Base-by-base conservation (phyloP, 2,888 invertebrate genomes). In the Drepanosiphum platanoidis region DNA sequence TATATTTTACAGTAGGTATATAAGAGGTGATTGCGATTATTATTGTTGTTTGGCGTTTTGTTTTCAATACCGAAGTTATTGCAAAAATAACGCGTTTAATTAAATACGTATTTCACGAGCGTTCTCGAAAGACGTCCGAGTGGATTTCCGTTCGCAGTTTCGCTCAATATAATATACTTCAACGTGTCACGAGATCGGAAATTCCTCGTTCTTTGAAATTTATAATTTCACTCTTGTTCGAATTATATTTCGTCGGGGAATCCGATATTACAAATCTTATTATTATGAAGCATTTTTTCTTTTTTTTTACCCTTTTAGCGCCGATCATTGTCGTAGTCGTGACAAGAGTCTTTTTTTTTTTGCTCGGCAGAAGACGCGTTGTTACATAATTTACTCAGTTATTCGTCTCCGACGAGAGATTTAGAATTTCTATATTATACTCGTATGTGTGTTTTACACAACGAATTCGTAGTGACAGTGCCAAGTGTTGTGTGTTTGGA, bases 71-170 rank as follows among this genome's bases (percentile, higher is more conserved):
- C 61, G 52, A 52, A 22, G 5, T 22, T 18, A 52, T 52, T 22
- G 22, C 52, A 22, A 72, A 74, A 74, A 52, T 52, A 74, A 7
- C 7, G 32, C 34, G 0, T 75, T 75, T 58, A 75, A 34, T 75
- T 58, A 75, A 75, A 75, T n/a, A 34, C 34, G n/a, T 42, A 42
- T 8, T 42, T 72, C 8, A 15, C 8, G 15, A 27, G 27, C 30
- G 15, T 32, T 18, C n/a, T n/a, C 9, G n/a, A 27, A 22, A 58
- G 18, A 61, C 9, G 58, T 58, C 58, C 8, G 13, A 27, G 8
- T 61, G 15, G 34, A 11, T 66, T n/a, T 32, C 3, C 2, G 3
- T n/a, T n/a, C n/a, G 18, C 32, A 66, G 34, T 32, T 32, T 34
- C 18, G 15, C 15, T 22, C 32, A 9, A 32, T 64, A 30, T 8